phyloP scores from a whole-genome alignment of 2,113 vertebrate species.

The Calyptomena viridis region DNA sequence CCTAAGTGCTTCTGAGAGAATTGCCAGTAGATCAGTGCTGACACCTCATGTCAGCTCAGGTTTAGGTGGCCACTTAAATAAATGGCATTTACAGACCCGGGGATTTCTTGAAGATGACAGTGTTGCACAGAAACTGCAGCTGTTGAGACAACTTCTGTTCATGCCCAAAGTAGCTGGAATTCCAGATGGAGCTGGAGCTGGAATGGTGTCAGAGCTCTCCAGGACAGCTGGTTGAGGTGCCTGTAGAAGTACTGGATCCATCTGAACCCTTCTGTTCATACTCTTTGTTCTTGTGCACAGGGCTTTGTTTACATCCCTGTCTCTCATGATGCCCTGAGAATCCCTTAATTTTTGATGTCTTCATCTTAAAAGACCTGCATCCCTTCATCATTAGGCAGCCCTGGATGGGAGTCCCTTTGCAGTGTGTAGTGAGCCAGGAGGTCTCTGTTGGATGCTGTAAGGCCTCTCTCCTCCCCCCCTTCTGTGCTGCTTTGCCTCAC shows the following conservation, averaged over 20 bases:
- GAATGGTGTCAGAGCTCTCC: background rate
- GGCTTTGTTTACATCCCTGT: conserved; percentile 62
- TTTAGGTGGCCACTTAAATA: background rate
- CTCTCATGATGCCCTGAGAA: conserved; percentile 40
- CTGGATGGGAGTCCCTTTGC: conserved; percentile 53
- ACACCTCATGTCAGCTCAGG: background rate
- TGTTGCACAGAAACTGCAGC: background rate
- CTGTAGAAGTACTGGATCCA: background rate
- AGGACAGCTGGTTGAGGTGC: background rate
- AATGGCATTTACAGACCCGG: rapidly evolving
- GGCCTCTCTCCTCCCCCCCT: background rate
- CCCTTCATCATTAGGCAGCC: conserved; percentile 33
- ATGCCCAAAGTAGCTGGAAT: background rate
- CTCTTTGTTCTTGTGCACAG: conserved; percentile 45
- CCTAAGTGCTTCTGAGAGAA: background rate
- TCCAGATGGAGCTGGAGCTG: background rate
- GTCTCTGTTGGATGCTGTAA: conserved; percentile 1
- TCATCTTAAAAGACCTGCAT: conserved; percentile 23
- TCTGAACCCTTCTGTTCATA: background rate
- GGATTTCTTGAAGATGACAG: background rate
- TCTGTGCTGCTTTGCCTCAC: conserved; percentile 29
- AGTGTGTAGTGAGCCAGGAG: too few species aligned
- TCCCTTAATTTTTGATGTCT: conserved; percentile 48
- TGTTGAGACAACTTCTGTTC: background rate
- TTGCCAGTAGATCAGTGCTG: background rate